Evolutionary conservation across 2,797 vertebrate species (phyloP).

Genomic region (Huso huso): DNA sequence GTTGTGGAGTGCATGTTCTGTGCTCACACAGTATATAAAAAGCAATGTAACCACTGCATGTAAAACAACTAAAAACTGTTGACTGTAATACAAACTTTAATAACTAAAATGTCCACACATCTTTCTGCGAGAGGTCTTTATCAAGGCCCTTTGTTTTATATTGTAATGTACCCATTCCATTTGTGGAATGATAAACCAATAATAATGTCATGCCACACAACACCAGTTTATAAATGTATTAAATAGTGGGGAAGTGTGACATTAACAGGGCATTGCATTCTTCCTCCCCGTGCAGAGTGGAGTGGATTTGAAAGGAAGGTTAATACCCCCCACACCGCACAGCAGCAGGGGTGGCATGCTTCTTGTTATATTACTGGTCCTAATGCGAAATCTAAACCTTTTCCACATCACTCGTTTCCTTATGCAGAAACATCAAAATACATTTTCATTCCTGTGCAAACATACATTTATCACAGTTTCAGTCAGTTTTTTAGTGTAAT

Average conservation of each 20-base stretch:
- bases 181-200: no score
- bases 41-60: no score
- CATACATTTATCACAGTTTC: conserved; percentile 14
- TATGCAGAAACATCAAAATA: conserved; percentile 9
- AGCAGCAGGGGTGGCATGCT: neutral
- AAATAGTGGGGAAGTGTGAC: no score
- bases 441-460: conserved; percentile 7
- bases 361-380: neutral
- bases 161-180: no score
- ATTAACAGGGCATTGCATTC: no score
- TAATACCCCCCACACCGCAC: neutral
- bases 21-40: no score
- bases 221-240: no score
- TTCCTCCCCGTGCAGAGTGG: neutral
- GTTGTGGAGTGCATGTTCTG: no score
- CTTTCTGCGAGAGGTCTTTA: neutral
- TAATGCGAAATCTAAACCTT: conserved; percentile 12
- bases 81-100: neutral
- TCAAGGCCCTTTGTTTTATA: no score
- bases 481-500: conserved; percentile 1
- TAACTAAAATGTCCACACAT: neutral
- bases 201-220: neutral
- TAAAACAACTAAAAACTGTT: no score
- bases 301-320: no score
- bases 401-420: conserved; percentile 9